Conservation (phyloP, 2,797 vertebrate species). For the Hoplostethus atlanticus region DNA sequence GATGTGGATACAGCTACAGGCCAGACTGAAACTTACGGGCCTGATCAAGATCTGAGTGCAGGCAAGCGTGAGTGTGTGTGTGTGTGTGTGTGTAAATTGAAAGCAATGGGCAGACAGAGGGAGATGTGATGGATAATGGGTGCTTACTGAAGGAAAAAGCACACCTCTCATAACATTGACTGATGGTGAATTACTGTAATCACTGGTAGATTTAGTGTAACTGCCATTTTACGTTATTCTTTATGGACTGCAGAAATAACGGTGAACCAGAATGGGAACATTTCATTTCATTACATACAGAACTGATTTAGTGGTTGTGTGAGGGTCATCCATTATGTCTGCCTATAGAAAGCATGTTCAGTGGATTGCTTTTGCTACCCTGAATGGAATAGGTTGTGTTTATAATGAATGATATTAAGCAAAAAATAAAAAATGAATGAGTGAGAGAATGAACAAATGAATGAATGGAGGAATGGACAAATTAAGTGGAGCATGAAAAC, state of each 20-base stretch:
- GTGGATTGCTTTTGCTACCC: background rate
- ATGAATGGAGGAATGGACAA: too few relatives aligned
- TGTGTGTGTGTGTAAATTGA: conserved; percentile 23
- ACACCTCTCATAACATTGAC: conserved; percentile 61
- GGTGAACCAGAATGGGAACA: conserved; percentile 28
- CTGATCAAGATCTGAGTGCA: background rate
- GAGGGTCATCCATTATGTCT: background rate
- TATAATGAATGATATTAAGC: too few relatives aligned
- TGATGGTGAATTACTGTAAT: conserved; percentile 51
- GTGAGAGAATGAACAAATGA: too few relatives aligned
- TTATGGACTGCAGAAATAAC: conserved; percentile 47
- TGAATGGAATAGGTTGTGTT: background rate
- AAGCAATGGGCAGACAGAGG: conserved; percentile 25
- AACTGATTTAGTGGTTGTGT: conserved; percentile 30
- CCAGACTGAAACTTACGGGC: conserved; percentile 4
- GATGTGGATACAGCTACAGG: conserved; percentile 5
- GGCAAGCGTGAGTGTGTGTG: conserved; percentile 7
- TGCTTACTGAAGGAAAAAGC: conserved; percentile 39
- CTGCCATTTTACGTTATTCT: conserved; percentile 40
- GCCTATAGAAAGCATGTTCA: conserved; percentile 3
- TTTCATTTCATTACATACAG: conserved; percentile 44
- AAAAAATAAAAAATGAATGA: too few relatives aligned
- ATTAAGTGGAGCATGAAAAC: too few relatives aligned
- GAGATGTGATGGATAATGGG: conserved; percentile 47
- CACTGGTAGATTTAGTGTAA: conserved; percentile 42